Conservation (phyloP, 2,113 vertebrate genomes). For the Nothocercus julius region DNA sequence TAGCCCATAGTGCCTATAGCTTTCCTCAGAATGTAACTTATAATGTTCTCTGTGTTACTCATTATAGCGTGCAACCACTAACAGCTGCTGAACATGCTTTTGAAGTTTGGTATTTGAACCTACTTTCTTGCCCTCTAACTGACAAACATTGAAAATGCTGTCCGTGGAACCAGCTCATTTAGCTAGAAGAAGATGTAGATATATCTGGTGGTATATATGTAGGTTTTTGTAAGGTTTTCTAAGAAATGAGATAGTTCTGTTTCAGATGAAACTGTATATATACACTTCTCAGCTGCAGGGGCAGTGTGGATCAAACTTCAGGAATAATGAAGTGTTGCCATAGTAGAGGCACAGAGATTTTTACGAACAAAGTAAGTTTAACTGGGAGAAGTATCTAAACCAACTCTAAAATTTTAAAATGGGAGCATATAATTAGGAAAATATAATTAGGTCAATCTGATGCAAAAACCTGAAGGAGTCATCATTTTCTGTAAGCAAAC, state of each 20-base stretch:
- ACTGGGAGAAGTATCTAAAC: not conserved
- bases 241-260: not conserved
- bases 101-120: not conserved
- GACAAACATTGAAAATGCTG: not conserved
- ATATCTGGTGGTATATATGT: not conserved
- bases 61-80: constrained; percentile 32
- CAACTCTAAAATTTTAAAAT: constrained; percentile 10
- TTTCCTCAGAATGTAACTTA: not conserved
- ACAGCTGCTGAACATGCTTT: constrained; percentile 18
- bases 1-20: not conserved
- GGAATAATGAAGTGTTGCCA: not conserved
- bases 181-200: not conserved
- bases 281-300: not conserved
- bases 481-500: constrained; percentile 25
- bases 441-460: constrained; percentile 3
- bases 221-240: constrained; percentile 6
- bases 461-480: constrained; percentile 10
- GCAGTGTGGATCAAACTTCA: not conserved
- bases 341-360: not conserved
- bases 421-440: not conserved
- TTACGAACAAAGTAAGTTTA: not conserved
- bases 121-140: not conserved
- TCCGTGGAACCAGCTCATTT: not conserved
- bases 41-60: constrained; percentile 9
- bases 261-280: not conserved